Base-by-base conservation (phyloP, 2,797 vertebrate genomes). In the Leontocebus nigricollis region DNA sequence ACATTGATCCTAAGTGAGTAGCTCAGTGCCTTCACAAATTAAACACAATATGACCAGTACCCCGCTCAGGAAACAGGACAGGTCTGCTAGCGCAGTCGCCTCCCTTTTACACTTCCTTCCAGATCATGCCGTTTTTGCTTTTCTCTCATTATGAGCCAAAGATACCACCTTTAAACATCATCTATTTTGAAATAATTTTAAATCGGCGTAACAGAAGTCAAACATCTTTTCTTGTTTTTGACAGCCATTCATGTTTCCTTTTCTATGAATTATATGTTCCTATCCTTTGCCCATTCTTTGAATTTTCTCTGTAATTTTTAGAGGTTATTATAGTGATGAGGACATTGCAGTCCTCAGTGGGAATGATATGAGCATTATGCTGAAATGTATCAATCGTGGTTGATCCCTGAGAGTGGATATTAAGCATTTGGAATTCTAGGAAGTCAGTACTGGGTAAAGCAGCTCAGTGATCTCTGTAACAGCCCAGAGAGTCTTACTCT, bases 401-500 rank as follows among this genome's bases (percentile, higher is more conserved):
- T 90, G 92, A 73, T 22, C n/a, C 44, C 44, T 55, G 36, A 87
- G 70, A 89, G 44, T 83, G 19, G 52, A 39, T 50, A n/a, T 48
- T 59, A 24, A 93, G 72, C 59, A 72, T 72, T 30, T 64, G 41
- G 33, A 90, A 73, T 89, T 88, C 80, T 61, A 92, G 93, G 94
- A 96, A 96, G 70, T 33, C 12, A 57, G 20, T 22, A 72, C 33
- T 15, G 41, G 72, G 5, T 26, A n/a, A 75, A 82, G 41, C 59
- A 88, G 39, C 20, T 88, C 59, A 20, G 0, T 4, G 46, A 57
- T 27, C 46, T 72, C 19, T 88, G 19, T 67, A 15, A 46, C 17
- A 79, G 27, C 5, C 59, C 46, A 55, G 41, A 86, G 27, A 64
- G 30, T 22, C 73, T 72, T 52, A 41, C 50, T 6, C 9, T 27